Evolutionary conservation across 2,888 invertebrate genomes (phyloP), one percentile per base, ranked within the genome.

Genomic region (Heteromurus nitidus): DNA sequence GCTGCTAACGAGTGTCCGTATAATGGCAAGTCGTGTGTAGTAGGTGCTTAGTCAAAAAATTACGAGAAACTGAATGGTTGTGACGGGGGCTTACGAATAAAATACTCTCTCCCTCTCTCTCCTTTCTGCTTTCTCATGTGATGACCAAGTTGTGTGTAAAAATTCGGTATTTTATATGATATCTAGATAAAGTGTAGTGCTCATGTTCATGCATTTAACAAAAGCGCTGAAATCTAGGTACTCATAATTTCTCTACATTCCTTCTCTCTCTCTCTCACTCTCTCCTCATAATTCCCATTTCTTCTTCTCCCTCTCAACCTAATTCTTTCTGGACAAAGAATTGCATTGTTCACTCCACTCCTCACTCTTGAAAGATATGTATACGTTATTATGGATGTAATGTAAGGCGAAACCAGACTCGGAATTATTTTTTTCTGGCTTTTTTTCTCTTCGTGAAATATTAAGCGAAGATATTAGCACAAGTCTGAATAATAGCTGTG

Each of bases 151-250:
- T 55, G 20, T 13, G 18, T n/a, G n/a, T n/a, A 50, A 50, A 24
- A 5, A 50, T 50, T n/a, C n/a, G n/a, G n/a, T n/a, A n/a, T n/a
- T n/a, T n/a, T n/a, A n/a, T n/a, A n/a, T n/a, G n/a, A n/a, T n/a
- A n/a, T n/a, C 7, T 55, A 55, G 5, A n/a, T 55, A 60, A 11
- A n/a, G 31, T n/a, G 26, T 60, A 28, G 20, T 60, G 60, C 24
- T 64, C 47, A 24, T 31, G 31, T 16, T 58, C 53, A 24, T 55
- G 58, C 67, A 75, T 67, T 42, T 67, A 67, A 75, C 75, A 75
- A 74, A 58, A 75, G 75, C 67, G 75, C 67, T 75, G 75, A 75
- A 75, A 75, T 74, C 58, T 67, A 75, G 75, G 67, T 58, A 75
- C 67, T 75, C 75, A 75, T 75, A 75, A 67, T 75, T 50, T 75